These are phyloP conservation scores for Sitta carolinensis DNA, from an alignment of 2,797 vertebrate genomes.

Conservation along the genomic window DNA sequence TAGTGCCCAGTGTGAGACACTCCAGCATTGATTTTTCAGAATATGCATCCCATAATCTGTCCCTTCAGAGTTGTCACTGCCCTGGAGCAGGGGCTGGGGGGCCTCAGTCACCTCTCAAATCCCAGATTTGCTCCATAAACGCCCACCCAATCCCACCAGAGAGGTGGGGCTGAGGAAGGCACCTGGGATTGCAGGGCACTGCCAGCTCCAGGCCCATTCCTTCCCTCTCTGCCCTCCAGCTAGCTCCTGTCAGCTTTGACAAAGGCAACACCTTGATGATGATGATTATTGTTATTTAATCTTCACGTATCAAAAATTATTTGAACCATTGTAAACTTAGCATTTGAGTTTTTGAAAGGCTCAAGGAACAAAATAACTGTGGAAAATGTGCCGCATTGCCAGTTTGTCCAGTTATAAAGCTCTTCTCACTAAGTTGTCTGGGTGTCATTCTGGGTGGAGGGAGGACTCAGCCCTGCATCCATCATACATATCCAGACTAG, in stretches of 20 bases:
- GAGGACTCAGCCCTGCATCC: neutral
- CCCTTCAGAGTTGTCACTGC: neutral
- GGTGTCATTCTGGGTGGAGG: neutral
- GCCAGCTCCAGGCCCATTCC: fast-evolving
- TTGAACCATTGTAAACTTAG: fast-evolving
- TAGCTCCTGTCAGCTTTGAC: neutral
- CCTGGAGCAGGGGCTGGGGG: neutral
- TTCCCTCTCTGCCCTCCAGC: neutral
- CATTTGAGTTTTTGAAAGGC: neutral
- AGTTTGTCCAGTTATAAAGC: neutral
- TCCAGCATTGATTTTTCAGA: conserved; percentile 1
- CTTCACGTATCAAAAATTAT: neutral
- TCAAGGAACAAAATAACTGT: neutral
- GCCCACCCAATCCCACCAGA: neutral
- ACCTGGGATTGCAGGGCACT: neutral
- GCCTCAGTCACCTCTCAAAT: neutral
- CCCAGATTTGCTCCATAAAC: neutral
- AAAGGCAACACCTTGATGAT: neutral
- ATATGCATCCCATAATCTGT: neutral
- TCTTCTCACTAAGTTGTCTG: neutral
- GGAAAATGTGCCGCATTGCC: neutral
- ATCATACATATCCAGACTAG: neutral
- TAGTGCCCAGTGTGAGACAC: neutral
- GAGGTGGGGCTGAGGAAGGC: neutral
- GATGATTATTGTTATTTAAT: neutral